phyloP scores from a whole-genome alignment of 53 echinoderm and acorn worm species.

The Temnopleurus reevesii region DNA sequence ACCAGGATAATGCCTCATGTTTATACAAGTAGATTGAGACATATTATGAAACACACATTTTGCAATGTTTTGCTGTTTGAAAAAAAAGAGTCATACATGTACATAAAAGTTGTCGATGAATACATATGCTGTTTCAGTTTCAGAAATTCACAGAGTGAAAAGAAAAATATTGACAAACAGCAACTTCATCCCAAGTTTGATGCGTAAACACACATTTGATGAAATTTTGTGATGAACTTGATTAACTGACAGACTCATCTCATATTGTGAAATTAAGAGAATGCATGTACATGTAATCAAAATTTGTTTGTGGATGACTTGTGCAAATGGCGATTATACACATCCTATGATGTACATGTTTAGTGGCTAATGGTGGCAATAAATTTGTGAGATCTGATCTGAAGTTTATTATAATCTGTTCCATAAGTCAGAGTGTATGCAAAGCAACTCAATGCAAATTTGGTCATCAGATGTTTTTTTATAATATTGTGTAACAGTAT shows the following conservation, averaged over 20 bases:
- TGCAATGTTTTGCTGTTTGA: too few relatives aligned
- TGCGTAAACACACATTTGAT: neutral
- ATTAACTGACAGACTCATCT: neutral
- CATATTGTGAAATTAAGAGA: neutral
- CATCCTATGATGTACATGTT: neutral
- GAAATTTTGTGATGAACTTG: neutral
- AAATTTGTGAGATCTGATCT: neutral
- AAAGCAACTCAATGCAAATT: conserved; percentile 20
- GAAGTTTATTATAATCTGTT: neutral
- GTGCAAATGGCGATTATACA: conserved; percentile 37
- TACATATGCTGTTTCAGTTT: conserved; percentile 10
- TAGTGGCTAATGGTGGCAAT: conserved; percentile 40
- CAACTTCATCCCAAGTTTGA: neutral
- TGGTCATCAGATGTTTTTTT: conserved; percentile 16
- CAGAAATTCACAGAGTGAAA: neutral
- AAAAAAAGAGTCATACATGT: too few relatives aligned
- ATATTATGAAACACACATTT: too few relatives aligned
- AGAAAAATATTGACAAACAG: neutral
- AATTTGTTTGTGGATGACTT: neutral
- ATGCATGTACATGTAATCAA: too few relatives aligned
- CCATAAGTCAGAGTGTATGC: neutral
- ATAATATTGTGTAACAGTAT: neutral
- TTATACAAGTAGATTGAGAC: too few relatives aligned
- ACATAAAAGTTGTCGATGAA: too few relatives aligned
- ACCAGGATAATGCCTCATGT: too few relatives aligned